These are phyloP conservation scores for Pandemis heparana DNA, from an alignment of 2,888 invertebrate species.

Conservation along the genomic window DNA sequence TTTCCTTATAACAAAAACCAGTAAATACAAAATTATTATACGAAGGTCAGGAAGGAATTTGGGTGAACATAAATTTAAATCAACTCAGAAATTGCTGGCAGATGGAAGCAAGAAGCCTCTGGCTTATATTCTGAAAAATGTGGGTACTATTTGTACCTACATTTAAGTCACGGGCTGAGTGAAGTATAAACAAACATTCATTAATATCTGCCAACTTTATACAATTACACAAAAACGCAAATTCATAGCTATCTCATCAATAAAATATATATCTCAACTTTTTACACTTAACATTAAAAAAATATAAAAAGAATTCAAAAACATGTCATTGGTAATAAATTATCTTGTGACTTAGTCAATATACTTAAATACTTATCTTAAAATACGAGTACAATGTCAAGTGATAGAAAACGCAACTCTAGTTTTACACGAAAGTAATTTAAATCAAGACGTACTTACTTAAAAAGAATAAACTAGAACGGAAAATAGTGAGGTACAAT, in stretches of 20 bases:
- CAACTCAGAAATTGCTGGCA: background rate
- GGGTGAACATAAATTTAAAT: background rate
- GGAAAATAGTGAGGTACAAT: constrained; percentile 70
- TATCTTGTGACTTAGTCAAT: constrained; percentile 85
- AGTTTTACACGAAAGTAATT: background rate
- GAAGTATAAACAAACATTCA: constrained; percentile 62
- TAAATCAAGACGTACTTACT: constrained; percentile 39
- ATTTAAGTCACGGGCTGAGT: background rate
- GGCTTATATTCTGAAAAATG: background rate
- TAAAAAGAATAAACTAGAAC: constrained; percentile 65
- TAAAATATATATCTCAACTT: constrained; percentile 71
- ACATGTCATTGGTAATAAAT: constrained; percentile 85
- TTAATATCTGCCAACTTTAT: constrained; percentile 75
- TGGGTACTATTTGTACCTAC: background rate
- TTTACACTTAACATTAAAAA: constrained; percentile 76
- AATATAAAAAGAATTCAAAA: constrained; percentile 77
- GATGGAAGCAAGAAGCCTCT: background rate
- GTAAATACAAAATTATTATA: too few species aligned
- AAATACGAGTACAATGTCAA: constrained; percentile 53
- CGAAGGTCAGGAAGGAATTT: background rate
- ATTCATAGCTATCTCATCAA: constrained; percentile 64
- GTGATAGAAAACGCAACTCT: constrained; percentile 52
- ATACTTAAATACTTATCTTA: constrained; percentile 67
- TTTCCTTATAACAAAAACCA: too few species aligned
- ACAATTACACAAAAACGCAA: constrained; percentile 65